phyloP scores from a whole-genome alignment of 1,140 invertebrate genomes.

The Periplaneta americana region DNA sequence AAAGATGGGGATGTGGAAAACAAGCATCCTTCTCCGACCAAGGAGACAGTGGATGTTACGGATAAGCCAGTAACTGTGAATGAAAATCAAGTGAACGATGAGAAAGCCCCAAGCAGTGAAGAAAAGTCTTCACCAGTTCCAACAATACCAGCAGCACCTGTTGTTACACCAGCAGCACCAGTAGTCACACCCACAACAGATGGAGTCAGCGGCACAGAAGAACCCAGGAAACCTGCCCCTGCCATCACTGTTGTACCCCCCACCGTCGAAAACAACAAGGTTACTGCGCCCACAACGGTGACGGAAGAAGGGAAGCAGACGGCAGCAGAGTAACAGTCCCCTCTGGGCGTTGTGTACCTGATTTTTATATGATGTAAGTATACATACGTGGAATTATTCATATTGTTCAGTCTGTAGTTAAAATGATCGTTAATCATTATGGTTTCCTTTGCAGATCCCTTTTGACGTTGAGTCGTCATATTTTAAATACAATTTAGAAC shows the following conservation, averaged over 20 bases:
- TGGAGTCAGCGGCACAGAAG: neutral
- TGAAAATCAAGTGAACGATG: neutral
- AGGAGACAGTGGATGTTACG: neutral
- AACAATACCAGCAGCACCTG: neutral
- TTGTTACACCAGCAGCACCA: neutral
- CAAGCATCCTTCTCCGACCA: neutral
- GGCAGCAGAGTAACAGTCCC: neutral
- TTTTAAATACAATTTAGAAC: conserved; percentile 10
- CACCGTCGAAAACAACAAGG: conserved; percentile 5
- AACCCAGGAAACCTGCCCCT: neutral
- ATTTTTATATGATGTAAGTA: conserved; percentile 12
- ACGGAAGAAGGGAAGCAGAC: neutral
- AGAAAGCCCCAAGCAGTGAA: neutral
- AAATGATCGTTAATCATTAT: neutral
- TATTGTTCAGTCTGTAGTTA: neutral
- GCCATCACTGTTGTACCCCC: neutral
- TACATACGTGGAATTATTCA: too few species aligned
- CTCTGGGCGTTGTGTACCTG: conserved; percentile 1
- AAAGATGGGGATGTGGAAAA: too few species aligned
- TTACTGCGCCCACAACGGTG: neutral
- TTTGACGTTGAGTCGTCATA: conserved; percentile 1
- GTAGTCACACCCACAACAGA: neutral
- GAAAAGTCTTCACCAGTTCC: neutral
- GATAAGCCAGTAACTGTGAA: neutral
- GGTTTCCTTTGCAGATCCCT: neutral